phyloP scores from a whole-genome alignment of 2,888 invertebrate species.

The Seira musarum region DNA sequence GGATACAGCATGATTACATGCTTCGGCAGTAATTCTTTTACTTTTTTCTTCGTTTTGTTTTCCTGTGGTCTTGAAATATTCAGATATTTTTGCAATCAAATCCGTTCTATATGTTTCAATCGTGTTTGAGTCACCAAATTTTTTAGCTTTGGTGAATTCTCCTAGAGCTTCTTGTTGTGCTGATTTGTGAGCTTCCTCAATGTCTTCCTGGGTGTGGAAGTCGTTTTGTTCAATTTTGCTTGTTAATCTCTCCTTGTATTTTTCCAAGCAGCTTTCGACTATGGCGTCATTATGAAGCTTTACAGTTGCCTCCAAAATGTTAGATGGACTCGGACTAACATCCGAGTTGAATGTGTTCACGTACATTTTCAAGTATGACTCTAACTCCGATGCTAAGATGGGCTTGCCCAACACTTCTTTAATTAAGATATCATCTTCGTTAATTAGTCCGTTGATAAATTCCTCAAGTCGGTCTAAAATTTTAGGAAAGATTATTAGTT shows the following conservation, averaged over 20 bases:
- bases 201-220: too few relatives aligned
- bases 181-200: neutral
- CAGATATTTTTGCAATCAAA: too few relatives aligned
- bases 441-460: slow-evolving; percentile 31
- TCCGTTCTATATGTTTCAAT: too few relatives aligned
- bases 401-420: slow-evolving; percentile 43
- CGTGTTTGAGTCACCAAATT: neutral
- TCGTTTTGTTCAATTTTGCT: too few relatives aligned
- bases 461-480: too few relatives aligned
- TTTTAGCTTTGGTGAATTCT: neutral
- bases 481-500: too few relatives aligned
- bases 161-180: neutral
- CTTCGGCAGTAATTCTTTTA: too few relatives aligned
- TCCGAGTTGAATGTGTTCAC: slow-evolving; percentile 35
- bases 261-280: neutral
- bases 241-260: neutral
- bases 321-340: neutral
- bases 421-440: slow-evolving; percentile 28
- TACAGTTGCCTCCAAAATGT: slow-evolving; percentile 29
- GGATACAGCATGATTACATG: too few relatives aligned
- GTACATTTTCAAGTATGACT: slow-evolving; percentile 19
- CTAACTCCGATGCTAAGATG: slow-evolving; percentile 11
- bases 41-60: too few relatives aligned
- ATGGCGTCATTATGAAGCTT: neutral
- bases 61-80: too few relatives aligned